Base-by-base conservation (phyloP, 1,140 invertebrate species). In the Zophobas atratus region DNA sequence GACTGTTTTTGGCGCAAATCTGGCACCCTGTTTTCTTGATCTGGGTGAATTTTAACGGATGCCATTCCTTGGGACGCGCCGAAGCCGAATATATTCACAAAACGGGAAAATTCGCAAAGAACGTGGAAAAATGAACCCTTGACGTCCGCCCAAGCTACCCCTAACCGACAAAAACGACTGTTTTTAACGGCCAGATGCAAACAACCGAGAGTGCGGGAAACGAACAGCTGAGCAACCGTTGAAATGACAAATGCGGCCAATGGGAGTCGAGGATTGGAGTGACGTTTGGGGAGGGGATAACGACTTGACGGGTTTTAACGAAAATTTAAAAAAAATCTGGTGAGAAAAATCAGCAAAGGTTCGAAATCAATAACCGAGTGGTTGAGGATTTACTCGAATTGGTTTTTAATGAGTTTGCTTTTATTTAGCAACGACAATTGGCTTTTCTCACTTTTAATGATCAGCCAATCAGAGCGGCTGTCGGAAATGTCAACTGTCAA, bases 31-130 rank as follows among this genome's bases (percentile, higher is more conserved):
- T 93, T 93, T 87, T 93, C 92, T 86, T 92, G 91, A 86, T 92
- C 91, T 80, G 92, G 90, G 84, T 91, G 89, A 81, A 92, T 90
- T 85, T 89, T 87, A 83, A 92, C 89, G 67, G 88, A 88, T 85
- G 91, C 91, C 91, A 92, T 92, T 43, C 41, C 32, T 46, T 20
- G 8, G 34, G 51, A 49, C 39, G 33, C 53, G 6, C 70, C 1
- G 2, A 8, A 39, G 35, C 33, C 2, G 8, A 8, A 63, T 8
- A 67, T 76, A 48, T 2, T n/a, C 46, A 48, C 49, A 76, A 70
- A 49, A 71, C 32, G 51, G 38, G 49, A 77, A 77, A 57, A 46
- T 70, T 57, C n/a, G 38, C 33, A 33, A 60, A 35, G 36, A 70
- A 77, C 6, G 1, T 32, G 43, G 4, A 6, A 67, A 67, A 43